These are phyloP conservation scores for Drosophila lowei DNA, from an alignment of 1,140 invertebrate genomes.

Conservation along the genomic window DNA sequence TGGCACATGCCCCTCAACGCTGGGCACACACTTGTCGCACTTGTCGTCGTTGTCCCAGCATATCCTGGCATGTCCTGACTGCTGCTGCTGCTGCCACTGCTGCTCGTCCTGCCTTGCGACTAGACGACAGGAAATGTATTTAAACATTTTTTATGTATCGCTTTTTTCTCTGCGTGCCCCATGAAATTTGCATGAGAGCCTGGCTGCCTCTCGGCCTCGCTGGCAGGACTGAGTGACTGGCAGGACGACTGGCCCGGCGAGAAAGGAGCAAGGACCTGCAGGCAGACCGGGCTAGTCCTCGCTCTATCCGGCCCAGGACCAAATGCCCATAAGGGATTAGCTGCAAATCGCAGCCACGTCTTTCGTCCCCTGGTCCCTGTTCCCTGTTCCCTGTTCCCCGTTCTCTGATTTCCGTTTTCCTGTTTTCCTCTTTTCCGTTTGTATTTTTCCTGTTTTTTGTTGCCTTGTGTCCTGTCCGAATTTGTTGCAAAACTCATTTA, in stretches of 20 bases:
- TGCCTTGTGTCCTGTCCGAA: constrained; percentile 47
- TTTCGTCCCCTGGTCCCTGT: constrained; percentile 8
- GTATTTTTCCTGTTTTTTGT: constrained; percentile 1
- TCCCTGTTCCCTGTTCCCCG: background rate
- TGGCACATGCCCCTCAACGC: too few relatives aligned
- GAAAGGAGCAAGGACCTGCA: constrained; percentile 3
- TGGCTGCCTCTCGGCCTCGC: constrained; percentile 33
- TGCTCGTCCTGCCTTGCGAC: constrained; percentile 40
- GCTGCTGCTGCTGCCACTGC: background rate
- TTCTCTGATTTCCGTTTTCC: constrained; percentile 2
- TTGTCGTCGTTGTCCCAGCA: constrained; percentile 64
- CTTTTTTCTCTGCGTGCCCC: constrained; percentile 57
- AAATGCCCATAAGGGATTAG: constrained; percentile 83
- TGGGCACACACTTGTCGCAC: constrained; percentile 65
- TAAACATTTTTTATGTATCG: constrained; percentile 74
- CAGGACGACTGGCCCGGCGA: constrained; percentile 3
- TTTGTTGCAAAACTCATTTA: constrained; percentile 83
- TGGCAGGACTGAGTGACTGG: constrained; percentile 42
- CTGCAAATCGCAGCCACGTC: constrained; percentile 73
- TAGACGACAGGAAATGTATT: constrained; percentile 83
- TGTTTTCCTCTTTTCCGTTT: constrained; percentile 1
- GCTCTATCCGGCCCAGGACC: constrained; percentile 42
- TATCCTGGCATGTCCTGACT: constrained; percentile 26
- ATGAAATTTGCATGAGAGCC: constrained; percentile 76
- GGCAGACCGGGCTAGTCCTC: too few relatives aligned